Evolutionary conservation across 2,888 invertebrate genomes (phyloP), one percentile per base, ranked within the genome.

Genomic region (Drosophila kambysellisi): DNA sequence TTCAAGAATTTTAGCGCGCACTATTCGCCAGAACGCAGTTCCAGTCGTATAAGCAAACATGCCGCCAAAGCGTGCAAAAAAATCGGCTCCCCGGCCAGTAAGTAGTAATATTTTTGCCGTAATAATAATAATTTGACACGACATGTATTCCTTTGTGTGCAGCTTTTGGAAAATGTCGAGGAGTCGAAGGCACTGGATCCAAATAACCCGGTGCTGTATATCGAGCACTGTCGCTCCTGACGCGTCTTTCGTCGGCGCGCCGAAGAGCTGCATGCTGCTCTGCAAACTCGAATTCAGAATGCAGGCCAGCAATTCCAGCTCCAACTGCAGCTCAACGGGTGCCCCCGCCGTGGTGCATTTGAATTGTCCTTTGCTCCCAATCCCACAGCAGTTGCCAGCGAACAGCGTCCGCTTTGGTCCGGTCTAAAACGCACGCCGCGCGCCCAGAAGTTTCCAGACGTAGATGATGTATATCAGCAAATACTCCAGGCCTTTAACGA

Each of bases 191-290:
- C 62, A 6, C 25, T 91, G 8, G 74, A 88, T 58, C 37, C 70
- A 0, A 56, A 51, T 17, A 67, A 63, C 12, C 91, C 92, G 3
- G 91, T 92, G 41, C 83, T 93, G 9, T 91, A 89, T 51, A 85
- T 93, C 4, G 92, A 92, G 64, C 92, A 93, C 70, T 93, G 93
- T 50, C 91, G 92, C n/a, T 91, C 92, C 71, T 93, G 93, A 92
- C 89, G 85, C 53, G 92, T 92, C 25, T 93, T 92, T 73, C 91
- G 91, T 58, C 86, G 91, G 50, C 92, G 93, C 66, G 93, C 93
- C 56, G 80, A 88, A 64, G 90, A 91, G 62, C 74, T 93, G 66
- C 90, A 92, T 57, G 79, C 79, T 15, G 84, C 88, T 30, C 70
- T 92, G 50, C 61, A 75, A 32, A 75, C 84, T 41, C 76, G 81